Evolutionary conservation across 2,113 vertebrate genomes (phyloP), one percentile per base, ranked within the genome.

Genomic region (Pachypanchax playfairii): DNA sequence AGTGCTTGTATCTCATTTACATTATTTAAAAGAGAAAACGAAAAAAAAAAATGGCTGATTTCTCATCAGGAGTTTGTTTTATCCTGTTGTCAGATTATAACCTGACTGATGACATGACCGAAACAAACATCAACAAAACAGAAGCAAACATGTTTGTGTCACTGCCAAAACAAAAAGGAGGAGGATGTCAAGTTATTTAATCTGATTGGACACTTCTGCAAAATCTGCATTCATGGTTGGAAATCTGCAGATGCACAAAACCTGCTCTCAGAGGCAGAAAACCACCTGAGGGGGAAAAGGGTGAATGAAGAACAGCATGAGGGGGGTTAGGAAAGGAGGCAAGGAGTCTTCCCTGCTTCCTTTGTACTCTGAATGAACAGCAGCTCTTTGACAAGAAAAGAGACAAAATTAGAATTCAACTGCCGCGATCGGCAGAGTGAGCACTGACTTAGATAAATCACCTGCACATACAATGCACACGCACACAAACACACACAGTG

Each of bases 371-470:
- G 76, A 82, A 87, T 74, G 79, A 87, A 85, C 76, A 87, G 82
- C 79, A 81, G 69, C 72, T 83, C 82, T 83, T 85, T 87, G 72
- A 85, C 29, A 63, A 43, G 44, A 61, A 70, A 62, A 55, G 26
- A 54, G 56, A 41, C 57, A 13, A 63, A 82, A 86, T 86, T 86
- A 88, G 82, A 75, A 88, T 86, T 88, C 84, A 66, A 59, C 70
- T 6, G 75, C 2, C 54, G 79, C 61, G 74, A 71, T 70, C 69
- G 44, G 33, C 63, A 11, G 39, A 75, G 80, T 48, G 13, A 73
- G 62, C 62, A n/a, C 60, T 71, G 81, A 86, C 84, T 83, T 61
- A 77, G 77, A 86, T 80, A 79, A 86, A 84, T 86, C 69, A 75
- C 83, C 74, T 74, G 69, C 68, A 69, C 44, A 46, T 66, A 78